phyloP scores from a whole-genome alignment of 2,113 vertebrate species.

The Chauna torquata region DNA sequence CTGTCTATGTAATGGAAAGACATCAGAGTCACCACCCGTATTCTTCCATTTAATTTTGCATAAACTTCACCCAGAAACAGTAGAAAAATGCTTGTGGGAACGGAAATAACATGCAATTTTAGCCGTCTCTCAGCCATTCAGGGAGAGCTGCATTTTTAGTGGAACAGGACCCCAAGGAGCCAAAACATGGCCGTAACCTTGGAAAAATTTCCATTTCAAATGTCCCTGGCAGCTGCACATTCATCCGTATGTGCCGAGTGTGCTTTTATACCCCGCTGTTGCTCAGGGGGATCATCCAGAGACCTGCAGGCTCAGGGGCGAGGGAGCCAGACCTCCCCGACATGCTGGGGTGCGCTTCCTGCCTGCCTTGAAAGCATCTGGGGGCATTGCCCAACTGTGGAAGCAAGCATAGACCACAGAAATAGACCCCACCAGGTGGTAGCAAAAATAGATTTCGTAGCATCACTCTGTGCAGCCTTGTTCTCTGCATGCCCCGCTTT shows the following conservation, averaged over 20 bases:
- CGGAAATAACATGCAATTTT: neutral
- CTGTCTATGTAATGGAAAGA: neutral
- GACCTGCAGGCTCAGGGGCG: neutral
- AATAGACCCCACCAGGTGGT: neutral
- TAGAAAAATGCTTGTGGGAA: neutral
- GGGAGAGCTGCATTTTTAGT: neutral
- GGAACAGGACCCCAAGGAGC: neutral
- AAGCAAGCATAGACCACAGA: rapidly evolving
- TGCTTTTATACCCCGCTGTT: neutral
- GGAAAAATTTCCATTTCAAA: neutral
- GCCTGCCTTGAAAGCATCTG: neutral
- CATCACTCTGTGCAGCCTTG: neutral
- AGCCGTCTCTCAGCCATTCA: neutral
- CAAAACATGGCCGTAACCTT: neutral
- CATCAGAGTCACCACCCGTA: neutral
- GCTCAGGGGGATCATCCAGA: neutral
- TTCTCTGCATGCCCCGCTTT: neutral
- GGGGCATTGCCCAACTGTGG: neutral
- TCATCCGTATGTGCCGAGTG: rapidly evolving
- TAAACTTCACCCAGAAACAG: slow-evolving; percentile 6
- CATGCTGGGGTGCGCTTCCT: neutral
- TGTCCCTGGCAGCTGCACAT: neutral
- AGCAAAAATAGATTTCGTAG: neutral
- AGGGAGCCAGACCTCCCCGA: neutral
- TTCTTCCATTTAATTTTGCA: slow-evolving; percentile 7